Percentiles rank a stretch among this genome's conserved stretches.
Evolutionary conservation across 2,888 invertebrate species (phyloP).

Genomic region (Drosophila ezoana): DNA sequence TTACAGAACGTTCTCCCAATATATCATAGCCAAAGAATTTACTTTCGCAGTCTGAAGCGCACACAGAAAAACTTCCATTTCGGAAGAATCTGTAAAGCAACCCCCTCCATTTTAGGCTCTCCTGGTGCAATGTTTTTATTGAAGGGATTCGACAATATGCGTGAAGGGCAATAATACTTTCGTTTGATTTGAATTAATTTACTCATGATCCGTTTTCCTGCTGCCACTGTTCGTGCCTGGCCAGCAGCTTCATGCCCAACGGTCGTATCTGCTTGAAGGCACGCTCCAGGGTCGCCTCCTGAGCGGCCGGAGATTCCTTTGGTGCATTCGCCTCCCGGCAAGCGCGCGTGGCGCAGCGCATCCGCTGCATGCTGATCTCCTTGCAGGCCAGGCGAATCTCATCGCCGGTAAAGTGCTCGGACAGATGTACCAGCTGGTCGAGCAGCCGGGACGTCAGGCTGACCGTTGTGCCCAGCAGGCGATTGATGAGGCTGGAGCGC

Average conservation of each 20-base stretch:
- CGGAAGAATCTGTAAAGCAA: neutral
- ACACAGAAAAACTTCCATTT: no score
- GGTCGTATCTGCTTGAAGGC: slow-evolving; percentile 83
- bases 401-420: slow-evolving; percentile 93
- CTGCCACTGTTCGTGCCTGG: slow-evolving; percentile 88
- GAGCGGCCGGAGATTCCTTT: slow-evolving; percentile 43
- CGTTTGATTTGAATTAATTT: neutral
- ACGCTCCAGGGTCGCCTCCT: slow-evolving; percentile 54
- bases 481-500: slow-evolving; percentile 89
- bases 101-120: neutral
- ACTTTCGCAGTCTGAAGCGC: no score
- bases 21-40: no score
- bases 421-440: slow-evolving; percentile 86
- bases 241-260: slow-evolving; percentile 86
- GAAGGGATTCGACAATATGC: neutral
- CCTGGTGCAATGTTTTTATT: slow-evolving; percentile 1
- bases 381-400: slow-evolving; percentile 95
- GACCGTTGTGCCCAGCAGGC: slow-evolving; percentile 85
- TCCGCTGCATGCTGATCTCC: slow-evolving; percentile 93
- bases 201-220: slow-evolving; percentile 86
- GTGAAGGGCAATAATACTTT: neutral
- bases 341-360: slow-evolving; percentile 86
- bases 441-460: slow-evolving; percentile 62
- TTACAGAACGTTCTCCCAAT: neutral
- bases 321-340: neutral